Evolutionary conservation across 2,797 vertebrate genomes (phyloP).

Genomic region (Scyliorhinus canicula): DNA sequence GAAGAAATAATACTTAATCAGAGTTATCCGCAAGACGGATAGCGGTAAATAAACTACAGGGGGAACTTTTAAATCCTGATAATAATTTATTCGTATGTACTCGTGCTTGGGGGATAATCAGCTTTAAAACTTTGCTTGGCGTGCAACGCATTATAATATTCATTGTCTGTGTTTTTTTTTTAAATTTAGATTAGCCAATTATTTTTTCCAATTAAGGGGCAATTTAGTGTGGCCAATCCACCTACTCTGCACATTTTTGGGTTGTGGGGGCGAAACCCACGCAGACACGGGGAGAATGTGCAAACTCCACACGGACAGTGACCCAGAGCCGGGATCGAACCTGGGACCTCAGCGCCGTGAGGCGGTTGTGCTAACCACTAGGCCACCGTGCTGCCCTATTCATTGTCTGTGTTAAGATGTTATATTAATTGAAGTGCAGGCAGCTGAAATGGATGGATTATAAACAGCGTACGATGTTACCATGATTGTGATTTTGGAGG

Average conservation of each 20-base stretch:
- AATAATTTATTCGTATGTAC: background rate
- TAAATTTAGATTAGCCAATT: too few species aligned
- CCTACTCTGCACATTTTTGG: too few species aligned
- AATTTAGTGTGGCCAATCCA: too few species aligned
- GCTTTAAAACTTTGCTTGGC: background rate
- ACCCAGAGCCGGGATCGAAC: too few species aligned
- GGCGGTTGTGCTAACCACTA: too few species aligned
- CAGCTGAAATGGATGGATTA: background rate
- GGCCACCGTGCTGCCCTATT: too few species aligned
- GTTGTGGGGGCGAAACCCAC: too few species aligned
- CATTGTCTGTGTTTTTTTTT: background rate
- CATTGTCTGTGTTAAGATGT: background rate
- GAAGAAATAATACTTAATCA: background rate
- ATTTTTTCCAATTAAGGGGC: too few species aligned
- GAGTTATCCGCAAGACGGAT: background rate
- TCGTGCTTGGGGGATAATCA: background rate
- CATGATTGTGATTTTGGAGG: too few species aligned
- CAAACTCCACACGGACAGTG: too few species aligned
- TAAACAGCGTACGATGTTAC: background rate
- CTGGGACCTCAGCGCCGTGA: too few species aligned
- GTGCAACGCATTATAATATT: background rate
- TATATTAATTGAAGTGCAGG: background rate
- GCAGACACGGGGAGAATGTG: too few species aligned
- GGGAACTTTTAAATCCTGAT: background rate
- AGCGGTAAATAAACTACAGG: background rate